phyloP scores from a whole-genome alignment of 2,797 vertebrate species.

The Merluccius polli region DNA sequence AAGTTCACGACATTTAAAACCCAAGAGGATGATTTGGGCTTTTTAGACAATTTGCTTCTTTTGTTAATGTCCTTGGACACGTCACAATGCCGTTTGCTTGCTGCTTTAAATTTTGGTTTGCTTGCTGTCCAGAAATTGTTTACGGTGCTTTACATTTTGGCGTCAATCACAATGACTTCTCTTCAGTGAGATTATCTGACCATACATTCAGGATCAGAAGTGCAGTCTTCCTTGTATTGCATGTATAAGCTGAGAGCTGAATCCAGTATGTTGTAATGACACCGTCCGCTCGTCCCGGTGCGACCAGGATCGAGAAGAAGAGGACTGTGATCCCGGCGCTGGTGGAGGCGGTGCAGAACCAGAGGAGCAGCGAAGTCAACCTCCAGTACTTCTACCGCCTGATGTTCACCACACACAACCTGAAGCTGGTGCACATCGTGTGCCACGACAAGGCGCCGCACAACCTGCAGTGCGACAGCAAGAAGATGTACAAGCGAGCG shows the following conservation, averaged over 20 bases:
- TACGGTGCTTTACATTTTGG: too few species aligned
- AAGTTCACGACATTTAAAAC: neutral
- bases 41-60: neutral
- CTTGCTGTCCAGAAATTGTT: too few species aligned
- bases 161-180: neutral
- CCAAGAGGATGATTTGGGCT: neutral
- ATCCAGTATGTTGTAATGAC: neutral
- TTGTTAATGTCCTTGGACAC: neutral
- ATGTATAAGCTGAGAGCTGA: too few species aligned
- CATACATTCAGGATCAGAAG: neutral
- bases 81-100: neutral
- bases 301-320: conserved; percentile 92
- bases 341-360: conserved; percentile 68
- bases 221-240: too few species aligned
- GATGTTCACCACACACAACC: conserved; percentile 86
- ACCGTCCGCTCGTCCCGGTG: neutral
- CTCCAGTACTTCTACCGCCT: conserved; percentile 87
- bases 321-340: conserved; percentile 81
- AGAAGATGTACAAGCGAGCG: conserved; percentile 61
- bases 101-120: neutral
- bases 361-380: conserved; percentile 68
- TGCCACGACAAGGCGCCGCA: conserved; percentile 93
- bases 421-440: conserved; percentile 90
- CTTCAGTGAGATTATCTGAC: neutral
- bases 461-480: conserved; percentile 76